phyloP scores from a whole-genome alignment of 2,888 invertebrate genomes.

The Monoplex corrugatus region DNA sequence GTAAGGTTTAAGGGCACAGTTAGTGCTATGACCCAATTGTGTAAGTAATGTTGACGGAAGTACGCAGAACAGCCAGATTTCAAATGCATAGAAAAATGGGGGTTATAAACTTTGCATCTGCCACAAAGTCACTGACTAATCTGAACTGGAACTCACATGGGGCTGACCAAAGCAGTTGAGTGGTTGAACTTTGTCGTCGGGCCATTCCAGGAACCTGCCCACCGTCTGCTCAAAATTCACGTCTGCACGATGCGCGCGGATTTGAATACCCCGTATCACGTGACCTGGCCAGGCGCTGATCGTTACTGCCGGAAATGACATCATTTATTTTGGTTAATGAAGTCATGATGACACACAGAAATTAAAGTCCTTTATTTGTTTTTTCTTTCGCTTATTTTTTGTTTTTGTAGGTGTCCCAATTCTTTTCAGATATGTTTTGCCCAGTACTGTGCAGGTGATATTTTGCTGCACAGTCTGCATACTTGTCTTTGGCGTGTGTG shows the following conservation, averaged over 20 bases:
- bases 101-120: background rate
- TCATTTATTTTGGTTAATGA: no score
- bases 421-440: no score
- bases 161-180: background rate
- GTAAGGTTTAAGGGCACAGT: background rate
- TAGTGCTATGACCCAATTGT: background rate
- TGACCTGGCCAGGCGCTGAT: slow-evolving; percentile 19
- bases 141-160: background rate
- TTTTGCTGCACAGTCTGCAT: no score
- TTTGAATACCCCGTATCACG: slow-evolving; percentile 86
- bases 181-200: background rate
- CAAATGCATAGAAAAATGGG: background rate
- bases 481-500: no score
- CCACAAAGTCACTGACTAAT: background rate
- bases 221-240: slow-evolving; percentile 81
- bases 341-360: no score
- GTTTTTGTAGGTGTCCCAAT: no score
- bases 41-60: background rate
- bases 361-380: no score
- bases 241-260: slow-evolving; percentile 85
- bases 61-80: background rate
- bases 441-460: no score
- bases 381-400: no score
- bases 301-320: slow-evolving; percentile 26
- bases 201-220: slow-evolving; percentile 83